Percentiles rank a stretch among this genome's conserved stretches.
phyloP scores from a whole-genome alignment of 2,113 vertebrate species.

The Triplophysa dalaica region DNA sequence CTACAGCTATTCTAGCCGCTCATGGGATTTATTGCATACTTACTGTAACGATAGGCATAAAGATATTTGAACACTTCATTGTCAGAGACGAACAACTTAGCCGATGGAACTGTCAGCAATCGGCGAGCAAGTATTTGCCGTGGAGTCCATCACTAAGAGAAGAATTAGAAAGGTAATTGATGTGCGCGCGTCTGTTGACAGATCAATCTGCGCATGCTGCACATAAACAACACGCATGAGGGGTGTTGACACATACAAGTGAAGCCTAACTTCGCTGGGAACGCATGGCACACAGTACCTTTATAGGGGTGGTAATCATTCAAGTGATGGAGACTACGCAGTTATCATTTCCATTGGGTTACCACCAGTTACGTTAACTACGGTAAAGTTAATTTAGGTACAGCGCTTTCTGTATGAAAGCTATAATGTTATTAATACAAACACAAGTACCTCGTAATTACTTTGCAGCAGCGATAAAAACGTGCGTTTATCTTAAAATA shows the following conservation, averaged over 20 bases:
- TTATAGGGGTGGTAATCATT: neutral
- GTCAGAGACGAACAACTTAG: constrained; percentile 48
- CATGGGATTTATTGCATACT: constrained; percentile 29
- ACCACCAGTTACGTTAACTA: neutral
- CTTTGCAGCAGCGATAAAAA: neutral
- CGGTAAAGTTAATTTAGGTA: neutral
- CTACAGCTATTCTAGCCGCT: neutral
- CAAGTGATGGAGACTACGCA: constrained; percentile 25
- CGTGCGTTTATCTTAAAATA: neutral
- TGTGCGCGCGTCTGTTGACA: neutral
- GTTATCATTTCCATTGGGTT: neutral
- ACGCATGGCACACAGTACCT: constrained; percentile 7
- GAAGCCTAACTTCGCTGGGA: constrained; percentile 15
- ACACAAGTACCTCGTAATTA: neutral
- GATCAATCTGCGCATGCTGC: neutral
- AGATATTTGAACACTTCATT: constrained; percentile 28
- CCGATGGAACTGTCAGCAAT: constrained; percentile 97
- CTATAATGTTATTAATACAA: neutral
- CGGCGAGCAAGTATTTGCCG: constrained; percentile 96
- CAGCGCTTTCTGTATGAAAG: neutral
- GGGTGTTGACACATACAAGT: neutral
- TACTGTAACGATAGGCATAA: constrained; percentile 45
- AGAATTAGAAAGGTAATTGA: constrained; percentile 87
- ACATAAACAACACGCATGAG: too few relatives aligned
- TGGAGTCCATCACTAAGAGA: constrained; percentile 93